Conservation (phyloP, 2,113 vertebrate species). For the Toxotes jaculatrix region DNA sequence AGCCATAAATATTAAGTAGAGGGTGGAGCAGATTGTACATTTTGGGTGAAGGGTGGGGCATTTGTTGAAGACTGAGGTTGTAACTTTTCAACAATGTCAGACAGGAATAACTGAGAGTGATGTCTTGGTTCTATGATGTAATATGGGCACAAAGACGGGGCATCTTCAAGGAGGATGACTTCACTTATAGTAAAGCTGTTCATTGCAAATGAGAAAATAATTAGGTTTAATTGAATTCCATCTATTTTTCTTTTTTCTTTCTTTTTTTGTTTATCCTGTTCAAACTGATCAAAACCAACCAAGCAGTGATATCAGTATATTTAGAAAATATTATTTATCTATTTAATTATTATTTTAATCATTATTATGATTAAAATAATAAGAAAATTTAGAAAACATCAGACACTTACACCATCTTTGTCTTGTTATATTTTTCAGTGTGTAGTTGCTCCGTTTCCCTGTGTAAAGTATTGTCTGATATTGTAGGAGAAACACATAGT, state of each 20-base stretch:
- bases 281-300: not conserved
- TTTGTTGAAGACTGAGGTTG: constrained; percentile 1
- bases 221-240: not conserved
- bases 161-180: not conserved
- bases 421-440: not conserved
- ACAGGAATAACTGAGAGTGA: not conserved
- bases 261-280: no score
- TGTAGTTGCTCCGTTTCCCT: no score
- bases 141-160: not conserved
- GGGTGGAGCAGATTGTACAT: constrained; percentile 63
- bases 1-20: constrained; percentile 76
- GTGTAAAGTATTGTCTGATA: constrained; percentile 6
- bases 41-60: constrained; percentile 44
- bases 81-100: constrained; percentile 23
- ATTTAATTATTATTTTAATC: not conserved
- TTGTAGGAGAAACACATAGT: not conserved
- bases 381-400: not conserved
- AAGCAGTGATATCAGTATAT: no score
- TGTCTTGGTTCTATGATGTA: not conserved
- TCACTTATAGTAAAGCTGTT: not conserved
- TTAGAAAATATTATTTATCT: no score
- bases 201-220: not conserved
- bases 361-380: not conserved
- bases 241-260: not conserved
- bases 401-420: not conserved